A percentile compares a stretch with the other conserved stretches of the same genome.
These are phyloP conservation scores for Xestia sexstrigata DNA, from an alignment of 2,888 invertebrate species.

Conservation along the genomic window DNA sequence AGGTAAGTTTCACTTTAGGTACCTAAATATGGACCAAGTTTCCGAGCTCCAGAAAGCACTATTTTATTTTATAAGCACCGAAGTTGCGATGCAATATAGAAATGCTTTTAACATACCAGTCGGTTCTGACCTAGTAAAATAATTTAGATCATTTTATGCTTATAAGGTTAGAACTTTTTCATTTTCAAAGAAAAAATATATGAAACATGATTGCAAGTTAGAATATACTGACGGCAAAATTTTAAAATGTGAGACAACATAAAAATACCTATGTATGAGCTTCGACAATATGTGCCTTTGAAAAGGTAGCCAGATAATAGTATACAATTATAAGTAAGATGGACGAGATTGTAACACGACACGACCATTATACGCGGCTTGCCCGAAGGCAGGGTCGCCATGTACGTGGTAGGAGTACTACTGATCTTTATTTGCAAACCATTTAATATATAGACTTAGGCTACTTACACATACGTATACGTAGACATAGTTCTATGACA, in stretches of 20 bases:
- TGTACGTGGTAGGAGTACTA: no score
- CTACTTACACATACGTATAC: no score
- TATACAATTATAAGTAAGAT: not conserved
- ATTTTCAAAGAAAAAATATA: not conserved
- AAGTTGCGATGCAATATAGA: conserved; percentile 17
- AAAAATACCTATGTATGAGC: not conserved
- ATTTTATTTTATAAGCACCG: conserved; percentile 3
- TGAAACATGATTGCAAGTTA: not conserved
- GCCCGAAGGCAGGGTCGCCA: no score
- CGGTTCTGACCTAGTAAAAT: conserved; percentile 16
- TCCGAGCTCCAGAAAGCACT: conserved; percentile 4
- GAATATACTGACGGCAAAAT: not conserved
- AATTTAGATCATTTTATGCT: conserved; percentile 1
- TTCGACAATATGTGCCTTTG: not conserved
- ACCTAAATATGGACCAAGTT: not conserved
- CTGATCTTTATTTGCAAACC: no score
- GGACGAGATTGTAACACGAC: no score
- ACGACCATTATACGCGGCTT: no score
- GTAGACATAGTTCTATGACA: no score
- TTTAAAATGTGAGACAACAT: not conserved
- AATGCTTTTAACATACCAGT: conserved; percentile 27
- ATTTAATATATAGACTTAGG: no score
- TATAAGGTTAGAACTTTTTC: not conserved
- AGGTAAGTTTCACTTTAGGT: not conserved
- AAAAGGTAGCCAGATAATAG: not conserved